Evolutionary conservation across 2,113 vertebrate genomes (phyloP).

Genomic region (Phyllostomus hastatus): DNA sequence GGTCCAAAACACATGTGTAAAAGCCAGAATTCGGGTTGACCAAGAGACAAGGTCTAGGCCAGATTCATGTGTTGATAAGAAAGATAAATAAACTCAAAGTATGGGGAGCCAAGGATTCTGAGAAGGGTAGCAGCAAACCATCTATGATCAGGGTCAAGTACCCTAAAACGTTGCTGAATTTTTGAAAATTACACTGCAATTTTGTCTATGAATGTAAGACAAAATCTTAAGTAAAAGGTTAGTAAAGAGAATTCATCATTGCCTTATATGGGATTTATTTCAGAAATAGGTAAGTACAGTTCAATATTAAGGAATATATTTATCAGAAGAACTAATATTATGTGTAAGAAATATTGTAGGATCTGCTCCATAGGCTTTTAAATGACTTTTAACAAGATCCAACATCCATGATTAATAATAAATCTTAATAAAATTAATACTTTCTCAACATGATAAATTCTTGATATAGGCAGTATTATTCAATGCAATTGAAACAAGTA

Average conservation of each 20-base stretch:
- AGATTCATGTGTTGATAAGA: background rate
- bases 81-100: background rate
- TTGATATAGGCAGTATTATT: background rate
- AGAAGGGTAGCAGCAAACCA: background rate
- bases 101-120: background rate
- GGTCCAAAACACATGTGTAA: background rate
- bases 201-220: background rate
- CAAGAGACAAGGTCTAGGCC: background rate
- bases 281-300: background rate
- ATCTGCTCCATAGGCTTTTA: background rate
- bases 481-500: background rate
- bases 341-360: background rate
- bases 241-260: background rate
- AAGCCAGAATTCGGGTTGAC: background rate
- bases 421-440: background rate
- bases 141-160: background rate
- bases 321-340: background rate
- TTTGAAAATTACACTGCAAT: background rate
- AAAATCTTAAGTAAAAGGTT: background rate
- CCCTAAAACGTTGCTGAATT: background rate
- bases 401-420: background rate
- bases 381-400: background rate
- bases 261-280: background rate
- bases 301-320: background rate
- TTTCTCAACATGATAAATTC: background rate